Percentiles rank a stretch among this genome's conserved stretches.
phyloP scores from a whole-genome alignment of 2,888 invertebrate genomes.

The Diarsia brunnea region DNA sequence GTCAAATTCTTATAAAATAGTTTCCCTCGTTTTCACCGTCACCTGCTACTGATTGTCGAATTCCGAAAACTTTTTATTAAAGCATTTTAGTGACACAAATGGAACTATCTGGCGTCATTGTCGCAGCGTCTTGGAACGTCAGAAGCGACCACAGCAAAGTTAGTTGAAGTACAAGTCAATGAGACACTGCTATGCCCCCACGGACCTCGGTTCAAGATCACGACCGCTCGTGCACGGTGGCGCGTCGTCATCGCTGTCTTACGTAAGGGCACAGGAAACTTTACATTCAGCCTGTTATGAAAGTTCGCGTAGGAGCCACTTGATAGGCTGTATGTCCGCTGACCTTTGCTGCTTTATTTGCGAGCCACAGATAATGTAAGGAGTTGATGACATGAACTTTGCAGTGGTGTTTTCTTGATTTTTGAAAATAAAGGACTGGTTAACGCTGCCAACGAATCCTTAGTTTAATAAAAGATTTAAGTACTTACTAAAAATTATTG shows the following conservation, averaged over 20 bases:
- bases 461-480: neutral
- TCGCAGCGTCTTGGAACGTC: constrained; percentile 8
- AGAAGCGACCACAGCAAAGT: constrained; percentile 30
- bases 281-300: constrained; percentile 57
- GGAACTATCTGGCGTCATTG: neutral
- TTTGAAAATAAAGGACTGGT: neutral
- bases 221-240: constrained; percentile 69
- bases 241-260: constrained; percentile 64
- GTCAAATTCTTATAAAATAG: neutral
- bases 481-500: neutral
- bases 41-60: neutral
- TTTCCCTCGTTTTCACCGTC: neutral
- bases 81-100: neutral
- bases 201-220: constrained; percentile 77
- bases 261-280: constrained; percentile 67
- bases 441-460: neutral
- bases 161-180: constrained; percentile 63
- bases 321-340: constrained; percentile 41
- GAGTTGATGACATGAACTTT: neutral
- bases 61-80: neutral
- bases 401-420: neutral
- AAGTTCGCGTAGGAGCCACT: constrained; percentile 51
- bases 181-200: constrained; percentile 70
- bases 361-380: constrained; percentile 4
- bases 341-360: constrained; percentile 48